A percentile compares a stretch with the other conserved stretches of the same genome.
phyloP scores from a whole-genome alignment of 2,888 invertebrate genomes.

The Cordilura impudica region DNA sequence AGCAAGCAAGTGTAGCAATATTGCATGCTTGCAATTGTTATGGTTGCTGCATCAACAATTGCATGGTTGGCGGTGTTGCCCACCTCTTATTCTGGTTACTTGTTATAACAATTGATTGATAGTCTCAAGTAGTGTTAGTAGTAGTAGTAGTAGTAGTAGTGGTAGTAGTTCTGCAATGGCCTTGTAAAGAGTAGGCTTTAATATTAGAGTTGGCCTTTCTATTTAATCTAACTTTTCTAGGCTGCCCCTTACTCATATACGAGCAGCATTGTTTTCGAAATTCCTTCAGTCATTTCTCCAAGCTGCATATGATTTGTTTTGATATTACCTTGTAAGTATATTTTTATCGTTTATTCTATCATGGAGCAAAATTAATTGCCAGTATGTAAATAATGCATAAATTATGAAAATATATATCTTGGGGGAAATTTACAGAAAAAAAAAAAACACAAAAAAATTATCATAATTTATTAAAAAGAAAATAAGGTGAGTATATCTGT shows the following conservation, averaged over 20 bases:
- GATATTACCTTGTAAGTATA: not conserved
- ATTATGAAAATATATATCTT: conserved; percentile 39
- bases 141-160: too few relatives aligned
- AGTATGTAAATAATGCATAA: conserved; percentile 53
- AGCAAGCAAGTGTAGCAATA: not conserved
- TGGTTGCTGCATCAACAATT: conserved; percentile 3
- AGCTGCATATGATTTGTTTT: not conserved
- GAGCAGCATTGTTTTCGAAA: not conserved
- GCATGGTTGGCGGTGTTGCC: not conserved
- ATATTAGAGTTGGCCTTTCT: not conserved
- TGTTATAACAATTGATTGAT: conserved; percentile 55
- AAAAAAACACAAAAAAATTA: conserved; percentile 42
- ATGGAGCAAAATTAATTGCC: conserved; percentile 48
- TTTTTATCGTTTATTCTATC: too few relatives aligned
- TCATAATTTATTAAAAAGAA: not conserved
- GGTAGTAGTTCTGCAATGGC: too few relatives aligned
- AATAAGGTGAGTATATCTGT: not conserved
- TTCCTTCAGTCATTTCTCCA: not conserved
- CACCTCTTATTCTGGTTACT: conserved; percentile 20
- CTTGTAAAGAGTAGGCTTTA: not conserved
- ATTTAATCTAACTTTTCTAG: too few relatives aligned
- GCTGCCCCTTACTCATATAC: not conserved
- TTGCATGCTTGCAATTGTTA: conserved; percentile 8
- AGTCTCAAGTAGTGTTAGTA: not conserved
- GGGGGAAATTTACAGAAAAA: conserved; percentile 39